A percentile compares a stretch with the other conserved stretches of the same genome.
Evolutionary conservation across 2,113 vertebrate genomes (phyloP).

Genomic region (Piprites chloris): DNA sequence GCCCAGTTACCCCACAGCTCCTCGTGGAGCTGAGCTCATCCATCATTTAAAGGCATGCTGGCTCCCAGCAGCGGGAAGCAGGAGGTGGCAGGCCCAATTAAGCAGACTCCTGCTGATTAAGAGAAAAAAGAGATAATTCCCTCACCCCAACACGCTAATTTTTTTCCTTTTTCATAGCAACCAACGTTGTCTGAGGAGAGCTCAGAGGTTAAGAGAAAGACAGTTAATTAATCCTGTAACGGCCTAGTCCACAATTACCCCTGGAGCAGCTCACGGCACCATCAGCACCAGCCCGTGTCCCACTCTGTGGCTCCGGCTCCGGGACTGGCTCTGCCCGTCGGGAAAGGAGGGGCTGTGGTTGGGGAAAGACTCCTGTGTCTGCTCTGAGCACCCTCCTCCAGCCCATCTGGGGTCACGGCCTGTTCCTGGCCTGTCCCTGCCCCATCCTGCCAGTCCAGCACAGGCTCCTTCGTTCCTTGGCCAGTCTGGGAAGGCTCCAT

Average conservation of each 20-base stretch:
- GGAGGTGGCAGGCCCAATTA: slow-evolving; percentile 5
- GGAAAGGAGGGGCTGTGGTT: fast-evolving
- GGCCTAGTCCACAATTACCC: slow-evolving; percentile 19
- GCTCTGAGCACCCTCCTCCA: background rate
- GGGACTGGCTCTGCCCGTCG: fast-evolving
- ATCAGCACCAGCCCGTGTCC: background rate
- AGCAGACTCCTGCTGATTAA: slow-evolving; percentile 1
- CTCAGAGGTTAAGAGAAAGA: slow-evolving; percentile 32
- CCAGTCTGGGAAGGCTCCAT: background rate
- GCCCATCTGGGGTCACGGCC: background rate
- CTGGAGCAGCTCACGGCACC: background rate
- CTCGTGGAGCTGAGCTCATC: background rate
- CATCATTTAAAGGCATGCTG: background rate
- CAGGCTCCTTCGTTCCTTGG: fast-evolving
- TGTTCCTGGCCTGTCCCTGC: background rate
- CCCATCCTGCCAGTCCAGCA: background rate
- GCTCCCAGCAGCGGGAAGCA: background rate
- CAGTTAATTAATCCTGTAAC: slow-evolving; percentile 30
- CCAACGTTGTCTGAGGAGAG: background rate
- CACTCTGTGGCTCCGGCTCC: background rate
- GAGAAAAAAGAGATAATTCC: background rate
- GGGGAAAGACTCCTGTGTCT: background rate
- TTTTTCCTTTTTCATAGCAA: slow-evolving; percentile 32
- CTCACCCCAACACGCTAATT: background rate
- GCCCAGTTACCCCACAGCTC: background rate